phyloP scores from a whole-genome alignment of 2,888 invertebrate genomes.

The Incurvaria masculella region DNA sequence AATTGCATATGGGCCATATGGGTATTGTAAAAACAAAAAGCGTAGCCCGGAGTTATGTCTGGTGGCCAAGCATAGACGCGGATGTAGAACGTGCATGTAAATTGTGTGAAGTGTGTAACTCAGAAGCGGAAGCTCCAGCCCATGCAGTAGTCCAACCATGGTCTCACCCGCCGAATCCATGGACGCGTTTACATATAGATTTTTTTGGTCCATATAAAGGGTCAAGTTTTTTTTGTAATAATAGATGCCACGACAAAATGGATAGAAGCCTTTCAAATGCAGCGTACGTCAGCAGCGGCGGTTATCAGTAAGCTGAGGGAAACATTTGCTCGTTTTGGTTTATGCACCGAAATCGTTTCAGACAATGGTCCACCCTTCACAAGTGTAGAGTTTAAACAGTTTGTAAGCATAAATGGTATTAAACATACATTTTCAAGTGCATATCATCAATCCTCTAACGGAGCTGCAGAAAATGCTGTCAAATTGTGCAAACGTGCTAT shows the following conservation, averaged over 20 bases:
- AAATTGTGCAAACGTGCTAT: slow-evolving; percentile 6
- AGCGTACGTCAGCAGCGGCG: not conserved
- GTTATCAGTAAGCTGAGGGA: not conserved
- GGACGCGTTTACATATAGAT: not conserved
- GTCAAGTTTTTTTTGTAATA: not conserved
- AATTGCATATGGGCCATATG: not conserved
- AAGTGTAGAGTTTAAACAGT: not conserved
- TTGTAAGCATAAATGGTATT: not conserved
- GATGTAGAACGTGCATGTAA: not conserved
- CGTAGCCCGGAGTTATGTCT: not conserved
- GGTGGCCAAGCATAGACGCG: too few species aligned
- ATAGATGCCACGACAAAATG: slow-evolving; percentile 1
- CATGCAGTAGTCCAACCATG: not conserved
- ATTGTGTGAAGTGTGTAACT: not conserved
- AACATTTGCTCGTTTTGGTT: not conserved
- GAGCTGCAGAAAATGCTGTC: not conserved
- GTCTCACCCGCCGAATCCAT: not conserved
- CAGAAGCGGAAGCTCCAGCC: not conserved
- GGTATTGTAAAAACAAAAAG: not conserved
- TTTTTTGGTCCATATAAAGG: not conserved
- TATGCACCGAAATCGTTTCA: not conserved
- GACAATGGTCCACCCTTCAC: slow-evolving; percentile 4
- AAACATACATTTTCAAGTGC: not conserved
- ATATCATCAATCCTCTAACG: not conserved
- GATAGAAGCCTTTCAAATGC: not conserved